These are phyloP conservation scores for Zeus faber DNA, from an alignment of 2,113 vertebrate genomes.

Conservation along the genomic window DNA sequence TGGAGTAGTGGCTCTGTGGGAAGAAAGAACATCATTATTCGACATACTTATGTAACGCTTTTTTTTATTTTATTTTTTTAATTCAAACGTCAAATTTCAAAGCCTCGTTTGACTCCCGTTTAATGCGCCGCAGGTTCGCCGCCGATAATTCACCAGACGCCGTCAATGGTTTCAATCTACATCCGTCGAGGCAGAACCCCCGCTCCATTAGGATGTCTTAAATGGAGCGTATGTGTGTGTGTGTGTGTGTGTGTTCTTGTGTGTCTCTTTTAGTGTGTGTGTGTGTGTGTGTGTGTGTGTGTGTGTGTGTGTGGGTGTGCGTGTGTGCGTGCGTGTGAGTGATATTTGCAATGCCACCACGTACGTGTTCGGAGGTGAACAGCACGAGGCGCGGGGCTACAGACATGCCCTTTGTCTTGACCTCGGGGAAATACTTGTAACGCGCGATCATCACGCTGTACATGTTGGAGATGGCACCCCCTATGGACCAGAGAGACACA, in stretches of 20 bases:
- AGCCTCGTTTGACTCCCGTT: too few species aligned
- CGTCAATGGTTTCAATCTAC: conserved; percentile 21
- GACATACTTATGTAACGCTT: too few species aligned
- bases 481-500: conserved; percentile 64
- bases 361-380: conserved; percentile 95
- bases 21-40: too few species aligned
- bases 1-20: conserved; percentile 96
- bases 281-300: background rate
- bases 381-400: conserved; percentile 93
- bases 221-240: background rate
- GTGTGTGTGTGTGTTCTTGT: background rate
- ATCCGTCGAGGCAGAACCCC: conserved; percentile 14
- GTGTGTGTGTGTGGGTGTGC: conserved; percentile 6
- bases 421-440: conserved; percentile 96
- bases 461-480: conserved; percentile 98
- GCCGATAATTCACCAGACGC: conserved; percentile 18
- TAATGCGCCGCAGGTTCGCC: conserved; percentile 13
- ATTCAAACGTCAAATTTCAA: too few species aligned
- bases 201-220: conserved; percentile 26
- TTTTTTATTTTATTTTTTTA: too few species aligned
- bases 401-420: conserved; percentile 98
- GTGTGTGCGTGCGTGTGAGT: conserved; percentile 6
- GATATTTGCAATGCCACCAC: conserved; percentile 44
- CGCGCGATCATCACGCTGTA: conserved; percentile 99
- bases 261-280: background rate